Conservation (phyloP, 2,888 invertebrate genomes). For the Rotaria sp. region DNA sequence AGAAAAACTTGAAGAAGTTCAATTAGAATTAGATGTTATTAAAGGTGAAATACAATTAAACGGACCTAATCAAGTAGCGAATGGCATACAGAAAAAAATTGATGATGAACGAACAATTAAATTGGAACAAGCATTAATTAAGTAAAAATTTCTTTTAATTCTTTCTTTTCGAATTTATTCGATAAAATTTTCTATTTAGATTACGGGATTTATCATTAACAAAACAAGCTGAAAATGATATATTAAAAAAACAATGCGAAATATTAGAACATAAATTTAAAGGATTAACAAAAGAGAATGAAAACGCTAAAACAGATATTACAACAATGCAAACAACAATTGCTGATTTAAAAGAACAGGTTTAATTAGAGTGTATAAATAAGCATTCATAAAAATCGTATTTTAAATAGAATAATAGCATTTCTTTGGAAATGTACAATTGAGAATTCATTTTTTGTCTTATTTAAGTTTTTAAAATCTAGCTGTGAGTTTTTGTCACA, state of each 20-base stretch:
- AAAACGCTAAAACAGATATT: constrained; percentile 72
- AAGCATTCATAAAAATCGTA: too few relatives aligned
- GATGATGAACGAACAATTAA: constrained; percentile 86
- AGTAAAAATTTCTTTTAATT: constrained; percentile 51
- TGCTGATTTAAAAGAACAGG: constrained; percentile 82
- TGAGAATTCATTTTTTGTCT: too few relatives aligned
- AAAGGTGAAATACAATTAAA: constrained; percentile 40
- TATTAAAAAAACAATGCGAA: constrained; percentile 58
- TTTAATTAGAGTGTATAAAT: constrained; percentile 48
- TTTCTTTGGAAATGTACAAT: too few relatives aligned
- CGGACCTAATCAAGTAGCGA: constrained; percentile 47
- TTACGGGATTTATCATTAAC: constrained; percentile 85
- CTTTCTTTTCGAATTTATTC: background rate
- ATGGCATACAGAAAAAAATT: constrained; percentile 77
- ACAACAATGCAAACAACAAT: constrained; percentile 79
- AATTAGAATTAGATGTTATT: constrained; percentile 36
- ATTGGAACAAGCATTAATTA: constrained; percentile 81
- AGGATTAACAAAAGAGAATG: constrained; percentile 76
- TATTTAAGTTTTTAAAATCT: too few relatives aligned
- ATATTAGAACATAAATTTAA: constrained; percentile 41
- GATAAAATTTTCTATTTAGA: constrained; percentile 54
- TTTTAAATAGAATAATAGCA: too few relatives aligned
- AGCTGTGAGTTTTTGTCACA: too few relatives aligned
- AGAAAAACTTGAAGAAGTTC: constrained; percentile 34
- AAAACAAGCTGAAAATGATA: constrained; percentile 81